Evolutionary conservation across 2,797 vertebrate genomes (phyloP).

Genomic region (Poecilia velifera): DNA sequence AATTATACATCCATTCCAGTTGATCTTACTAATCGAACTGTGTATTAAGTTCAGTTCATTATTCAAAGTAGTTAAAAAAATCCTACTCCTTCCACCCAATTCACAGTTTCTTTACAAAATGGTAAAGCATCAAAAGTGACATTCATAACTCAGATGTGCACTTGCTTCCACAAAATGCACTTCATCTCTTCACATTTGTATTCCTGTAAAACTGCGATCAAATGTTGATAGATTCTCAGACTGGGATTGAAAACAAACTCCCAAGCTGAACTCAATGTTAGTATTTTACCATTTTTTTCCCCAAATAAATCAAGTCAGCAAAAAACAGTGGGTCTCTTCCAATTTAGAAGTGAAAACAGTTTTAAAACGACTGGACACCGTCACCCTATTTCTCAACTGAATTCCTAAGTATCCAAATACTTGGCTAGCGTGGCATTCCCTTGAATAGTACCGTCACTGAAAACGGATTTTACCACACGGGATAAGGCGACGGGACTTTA

Average conservation of each 20-base stretch:
- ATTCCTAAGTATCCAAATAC: slow-evolving; percentile 2
- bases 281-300: neutral
- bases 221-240: neutral
- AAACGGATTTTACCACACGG: slow-evolving; percentile 40
- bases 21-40: too few species aligned
- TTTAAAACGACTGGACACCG: neutral
- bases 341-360: neutral
- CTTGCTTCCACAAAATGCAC: neutral
- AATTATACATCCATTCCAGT: too few species aligned
- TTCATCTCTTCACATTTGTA: neutral
- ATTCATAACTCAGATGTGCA: neutral
- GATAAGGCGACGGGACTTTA: slow-evolving; percentile 58
- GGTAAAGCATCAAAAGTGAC: neutral
- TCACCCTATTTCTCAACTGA: neutral
- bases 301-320: neutral
- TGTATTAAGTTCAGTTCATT: too few species aligned
- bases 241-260: neutral
- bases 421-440: slow-evolving; percentile 27
- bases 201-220: neutral
- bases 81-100: neutral
- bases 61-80: neutral
- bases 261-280: neutral
- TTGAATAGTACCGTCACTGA: slow-evolving; percentile 30
- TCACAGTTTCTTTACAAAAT: neutral
- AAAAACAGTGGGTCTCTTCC: neutral